A percentile compares a stretch with the other conserved stretches of the same genome.
Evolutionary conservation across 2,797 vertebrate genomes (phyloP).

Genomic region (Channallabes apus): DNA sequence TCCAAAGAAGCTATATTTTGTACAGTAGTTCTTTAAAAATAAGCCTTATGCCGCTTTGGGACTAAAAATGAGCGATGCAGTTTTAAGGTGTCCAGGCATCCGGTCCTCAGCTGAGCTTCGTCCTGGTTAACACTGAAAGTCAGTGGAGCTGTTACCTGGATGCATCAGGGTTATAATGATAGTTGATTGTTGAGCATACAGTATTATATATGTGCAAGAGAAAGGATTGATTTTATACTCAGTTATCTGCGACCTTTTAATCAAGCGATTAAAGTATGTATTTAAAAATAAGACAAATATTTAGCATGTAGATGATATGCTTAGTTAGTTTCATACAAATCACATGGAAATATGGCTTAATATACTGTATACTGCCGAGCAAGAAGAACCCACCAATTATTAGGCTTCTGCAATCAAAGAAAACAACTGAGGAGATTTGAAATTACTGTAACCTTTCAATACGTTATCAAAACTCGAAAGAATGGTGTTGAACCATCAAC

Average conservation of each 20-base stretch:
- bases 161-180: neutral
- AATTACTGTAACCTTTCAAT: too few species aligned
- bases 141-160: neutral
- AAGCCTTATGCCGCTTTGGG: neutral
- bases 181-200: neutral
- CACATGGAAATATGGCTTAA: neutral
- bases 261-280: neutral
- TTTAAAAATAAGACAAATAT: neutral
- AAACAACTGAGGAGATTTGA: too few species aligned
- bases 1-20: neutral
- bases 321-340: neutral
- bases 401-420: too few species aligned
- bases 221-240: neutral
- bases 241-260: neutral
- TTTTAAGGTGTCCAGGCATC: neutral
- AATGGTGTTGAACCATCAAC: too few species aligned
- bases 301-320: neutral
- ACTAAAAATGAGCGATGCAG: neutral
- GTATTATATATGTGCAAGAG: neutral
- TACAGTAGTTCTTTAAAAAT: neutral
- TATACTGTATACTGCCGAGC: too few species aligned
- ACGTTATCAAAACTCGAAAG: too few species aligned
- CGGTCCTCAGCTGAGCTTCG: neutral
- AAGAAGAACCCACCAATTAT: too few species aligned
- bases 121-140: conserved; percentile 1